Percentiles rank a stretch among this genome's conserved stretches.
These are phyloP conservation scores for Myripristis jacobus DNA, from an alignment of 2,797 vertebrate genomes.

Conservation along the genomic window DNA sequence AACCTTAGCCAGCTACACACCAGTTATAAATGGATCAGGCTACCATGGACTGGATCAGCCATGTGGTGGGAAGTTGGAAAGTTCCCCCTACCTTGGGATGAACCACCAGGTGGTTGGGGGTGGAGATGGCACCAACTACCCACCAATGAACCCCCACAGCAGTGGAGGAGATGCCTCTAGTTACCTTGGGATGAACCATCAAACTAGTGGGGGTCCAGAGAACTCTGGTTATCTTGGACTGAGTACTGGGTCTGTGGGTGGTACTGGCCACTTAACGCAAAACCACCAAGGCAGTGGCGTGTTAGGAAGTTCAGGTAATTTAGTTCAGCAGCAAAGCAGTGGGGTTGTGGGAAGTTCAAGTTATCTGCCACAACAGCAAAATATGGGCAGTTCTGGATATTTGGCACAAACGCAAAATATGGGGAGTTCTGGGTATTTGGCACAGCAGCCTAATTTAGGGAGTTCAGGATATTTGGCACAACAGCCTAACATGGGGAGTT, in stretches of 20 bases:
- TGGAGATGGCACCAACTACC: constrained; percentile 73
- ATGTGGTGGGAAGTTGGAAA: constrained; percentile 57
- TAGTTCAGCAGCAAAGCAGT: constrained; percentile 72
- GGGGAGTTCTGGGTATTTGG: constrained; percentile 73
- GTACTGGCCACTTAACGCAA: constrained; percentile 56
- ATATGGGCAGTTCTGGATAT: constrained; percentile 75
- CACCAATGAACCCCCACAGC: constrained; percentile 70
- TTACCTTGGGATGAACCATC: constrained; percentile 80
- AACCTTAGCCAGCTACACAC: constrained; percentile 75
- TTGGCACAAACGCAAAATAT: constrained; percentile 61
- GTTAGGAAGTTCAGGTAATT: constrained; percentile 75
- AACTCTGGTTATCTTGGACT: constrained; percentile 80
- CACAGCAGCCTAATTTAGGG: constrained; percentile 62
- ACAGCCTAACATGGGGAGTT: constrained; percentile 57
- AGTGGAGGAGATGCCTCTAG: constrained; percentile 73
- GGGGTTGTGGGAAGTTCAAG: constrained; percentile 62
- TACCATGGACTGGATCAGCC: constrained; percentile 80
- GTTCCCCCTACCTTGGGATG: constrained; percentile 79
- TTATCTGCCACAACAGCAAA: constrained; percentile 72
- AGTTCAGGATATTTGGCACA: constrained; percentile 62
- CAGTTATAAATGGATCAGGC: constrained; percentile 82
- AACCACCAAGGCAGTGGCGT: constrained; percentile 74
- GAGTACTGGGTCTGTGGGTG: constrained; percentile 54
- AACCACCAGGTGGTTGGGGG: constrained; percentile 68
- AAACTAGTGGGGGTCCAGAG: constrained; percentile 71